A percentile compares a stretch with the other conserved stretches of the same genome.
These are phyloP conservation scores for Tetragonula clypearis DNA, from an alignment of 1,140 invertebrate genomes.

Conservation along the genomic window DNA sequence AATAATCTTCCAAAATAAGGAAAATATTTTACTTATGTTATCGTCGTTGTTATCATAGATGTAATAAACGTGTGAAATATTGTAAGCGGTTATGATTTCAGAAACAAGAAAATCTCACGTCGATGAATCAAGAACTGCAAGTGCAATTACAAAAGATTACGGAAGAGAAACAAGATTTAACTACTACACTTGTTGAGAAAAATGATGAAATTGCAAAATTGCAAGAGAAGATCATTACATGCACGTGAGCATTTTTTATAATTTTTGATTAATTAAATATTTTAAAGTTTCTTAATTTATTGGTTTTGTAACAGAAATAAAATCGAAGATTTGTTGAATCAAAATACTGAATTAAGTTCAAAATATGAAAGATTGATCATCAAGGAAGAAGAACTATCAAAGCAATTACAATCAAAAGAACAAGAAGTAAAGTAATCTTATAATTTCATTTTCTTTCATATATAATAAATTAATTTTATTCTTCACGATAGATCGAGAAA, in stretches of 20 bases:
- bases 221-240: conserved; percentile 23
- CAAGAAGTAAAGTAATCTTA: conserved; percentile 16
- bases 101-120: conserved; percentile 45
- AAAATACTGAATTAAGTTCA: conserved; percentile 16
- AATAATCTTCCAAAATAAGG: not conserved
- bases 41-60: conserved; percentile 22
- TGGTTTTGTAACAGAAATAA: conserved; percentile 25
- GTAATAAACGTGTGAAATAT: conserved; percentile 3
- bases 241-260: conserved; percentile 32
- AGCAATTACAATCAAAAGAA: not conserved
- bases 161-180: conserved; percentile 40
- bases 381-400: not conserved
- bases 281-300: not conserved
- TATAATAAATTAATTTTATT: not conserved
- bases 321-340: not conserved
- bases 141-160: conserved; percentile 25
- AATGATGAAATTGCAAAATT: conserved; percentile 24
- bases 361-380: conserved; percentile 9
- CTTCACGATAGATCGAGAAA: not conserved
- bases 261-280: not conserved
- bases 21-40: conserved; percentile 4
- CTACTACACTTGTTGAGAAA: conserved; percentile 22
- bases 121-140: conserved; percentile 38
- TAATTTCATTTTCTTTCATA: not conserved
- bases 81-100: conserved; percentile 33